phyloP scores from a whole-genome alignment of 2,797 vertebrate genomes.

The Eremophila alpestris region DNA sequence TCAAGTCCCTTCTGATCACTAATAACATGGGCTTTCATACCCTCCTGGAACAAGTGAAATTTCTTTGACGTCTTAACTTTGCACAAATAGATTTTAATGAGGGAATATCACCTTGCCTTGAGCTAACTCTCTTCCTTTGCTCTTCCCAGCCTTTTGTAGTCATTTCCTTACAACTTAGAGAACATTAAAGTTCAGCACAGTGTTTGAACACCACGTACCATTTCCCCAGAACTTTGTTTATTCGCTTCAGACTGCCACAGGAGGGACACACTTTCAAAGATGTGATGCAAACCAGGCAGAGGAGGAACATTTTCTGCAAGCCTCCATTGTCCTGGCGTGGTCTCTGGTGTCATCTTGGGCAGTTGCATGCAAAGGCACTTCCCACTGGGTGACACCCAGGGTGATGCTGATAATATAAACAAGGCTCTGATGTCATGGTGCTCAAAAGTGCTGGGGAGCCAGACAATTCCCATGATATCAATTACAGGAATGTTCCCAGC shows the following conservation, averaged over 20 bases:
- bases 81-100: conserved; percentile 67
- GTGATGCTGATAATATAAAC: background rate
- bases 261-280: conserved; percentile 8
- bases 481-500: background rate
- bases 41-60: conserved; percentile 37
- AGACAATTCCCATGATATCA: background rate
- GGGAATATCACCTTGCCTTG: conserved; percentile 68
- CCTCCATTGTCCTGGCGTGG: background rate
- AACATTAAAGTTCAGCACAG: conserved; percentile 55
- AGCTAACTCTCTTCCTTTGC: conserved; percentile 61
- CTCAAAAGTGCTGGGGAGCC: background rate
- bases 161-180: conserved; percentile 43
- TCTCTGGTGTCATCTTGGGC: background rate
- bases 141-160: conserved; percentile 60
- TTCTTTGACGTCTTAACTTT: conserved; percentile 47
- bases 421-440: background rate
- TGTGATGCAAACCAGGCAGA: background rate
- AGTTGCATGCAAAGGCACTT: background rate
- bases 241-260: background rate
- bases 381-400: background rate
- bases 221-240: conserved; percentile 59
- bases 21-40: conserved; percentile 39
- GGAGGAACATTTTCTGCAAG: conserved; percentile 3
- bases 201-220: conserved; percentile 22
- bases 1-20: conserved; percentile 49